Base-by-base conservation (phyloP, 2,113 vertebrate species). In the Vireo altiloquus region DNA sequence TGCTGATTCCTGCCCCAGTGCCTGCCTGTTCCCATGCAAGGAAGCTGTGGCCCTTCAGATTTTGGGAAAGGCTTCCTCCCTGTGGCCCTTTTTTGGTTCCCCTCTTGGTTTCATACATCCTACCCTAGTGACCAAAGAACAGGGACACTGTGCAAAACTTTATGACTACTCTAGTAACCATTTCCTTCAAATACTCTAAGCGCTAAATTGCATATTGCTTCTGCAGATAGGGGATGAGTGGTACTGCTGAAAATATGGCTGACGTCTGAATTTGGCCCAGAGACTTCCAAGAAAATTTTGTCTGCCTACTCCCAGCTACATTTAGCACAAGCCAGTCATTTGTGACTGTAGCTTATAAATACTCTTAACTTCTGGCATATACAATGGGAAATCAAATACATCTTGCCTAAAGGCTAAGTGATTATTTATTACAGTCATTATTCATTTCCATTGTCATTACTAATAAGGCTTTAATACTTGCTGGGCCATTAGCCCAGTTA, bases 331-430 rank as follows among this genome's bases (percentile, higher is more conserved):
- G n/a, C 75, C 63, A 87, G 74, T 90, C 92, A 93, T 95, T 96
- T 92, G 85, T 97, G 92, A 97, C 84, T 83, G 59, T 70, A 90
- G 90, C 90, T 95, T 95, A 92, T 95, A 93, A 96, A 94, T 95
- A 93, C 71, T 92, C 68, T 64, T 56, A 93, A 78, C 76, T 92
- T 78, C 64, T 74, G 94, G 70, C 87, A 87, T 37, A 79, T 83
- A 85, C 54, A 72, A 90, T 85, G 87, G 82, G 90, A 91, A 94
- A 86, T 92, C 71, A 78, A 93, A 87, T 66, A n/a, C 60, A 31
- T 95, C 79, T 94, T 78, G 83, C 74, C 76, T 92, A 83, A 93
- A 82, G 72, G 65, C 88, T 83, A 79, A 95, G 42, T 17, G 35
- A 33, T 96, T 91, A 92, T 88, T 94, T 94, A 96, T 90, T 93